Conservation (phyloP, 2,888 invertebrate genomes). For the Drosophila neoperkinsi region DNA sequence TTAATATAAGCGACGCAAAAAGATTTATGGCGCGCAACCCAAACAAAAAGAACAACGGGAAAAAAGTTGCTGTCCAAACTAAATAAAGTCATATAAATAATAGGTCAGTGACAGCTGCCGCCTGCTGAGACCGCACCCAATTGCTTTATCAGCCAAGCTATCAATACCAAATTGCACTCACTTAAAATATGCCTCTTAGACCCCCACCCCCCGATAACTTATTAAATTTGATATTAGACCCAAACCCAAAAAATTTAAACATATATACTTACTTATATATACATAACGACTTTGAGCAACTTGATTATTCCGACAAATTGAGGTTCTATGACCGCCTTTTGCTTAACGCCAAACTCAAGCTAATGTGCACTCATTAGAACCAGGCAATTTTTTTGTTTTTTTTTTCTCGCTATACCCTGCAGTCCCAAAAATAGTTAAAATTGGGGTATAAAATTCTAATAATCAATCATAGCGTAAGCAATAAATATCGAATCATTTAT, state of each 20-base stretch:
- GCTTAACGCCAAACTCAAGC: conserved; percentile 49
- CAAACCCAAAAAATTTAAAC: not conserved
- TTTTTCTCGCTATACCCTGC: conserved; percentile 8
- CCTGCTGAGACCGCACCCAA: conserved; percentile 36
- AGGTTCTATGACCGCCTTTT: conserved; percentile 31
- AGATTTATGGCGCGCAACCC: conserved; percentile 46
- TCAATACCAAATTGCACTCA: conserved; percentile 74
- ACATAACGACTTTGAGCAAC: conserved; percentile 39
- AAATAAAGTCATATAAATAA: conserved; percentile 70
- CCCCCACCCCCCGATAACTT: conserved; percentile 1
- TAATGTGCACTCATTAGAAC: conserved; percentile 75
- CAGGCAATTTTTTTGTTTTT: conserved; percentile 28
- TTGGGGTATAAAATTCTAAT: not conserved
- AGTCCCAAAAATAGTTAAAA: not conserved
- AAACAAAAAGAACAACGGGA: conserved; percentile 13
- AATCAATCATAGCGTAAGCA: not conserved
- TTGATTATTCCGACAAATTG: conserved; percentile 72
- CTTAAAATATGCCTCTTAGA: conserved; percentile 52
- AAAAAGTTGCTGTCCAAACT: conserved; percentile 47
- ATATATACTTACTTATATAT: conserved; percentile 1
- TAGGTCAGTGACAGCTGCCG: conserved; percentile 61
- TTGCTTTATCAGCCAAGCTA: conserved; percentile 59
- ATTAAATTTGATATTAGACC: conserved; percentile 33
- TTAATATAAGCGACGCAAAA: conserved; percentile 41
- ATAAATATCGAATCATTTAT: not conserved